Base-by-base conservation (phyloP, 1,140 invertebrate genomes). In the Diachasma alloeum region DNA sequence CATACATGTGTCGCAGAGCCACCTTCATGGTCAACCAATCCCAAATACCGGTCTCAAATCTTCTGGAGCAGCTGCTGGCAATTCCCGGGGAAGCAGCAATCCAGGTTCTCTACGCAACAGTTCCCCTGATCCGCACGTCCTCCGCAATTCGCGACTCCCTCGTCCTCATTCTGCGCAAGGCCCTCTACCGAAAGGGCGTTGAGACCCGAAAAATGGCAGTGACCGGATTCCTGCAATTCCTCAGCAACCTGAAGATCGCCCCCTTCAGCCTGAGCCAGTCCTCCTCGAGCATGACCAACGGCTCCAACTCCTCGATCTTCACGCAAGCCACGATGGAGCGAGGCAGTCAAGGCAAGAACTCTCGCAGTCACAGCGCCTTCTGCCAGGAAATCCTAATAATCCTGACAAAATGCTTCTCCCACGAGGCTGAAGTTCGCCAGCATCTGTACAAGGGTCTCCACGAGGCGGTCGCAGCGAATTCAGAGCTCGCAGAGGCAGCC, bases 331-430 rank as follows among this genome's bases (percentile, higher is more conserved):
- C 83, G 1, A 56, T 89, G 22, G 88, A 90, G 44, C 83, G 77
- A 78, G 70, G 82, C 0, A 80, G 72, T 19, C 78, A 63, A 31
- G 76, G 15, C 77, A 8, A 77, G 70, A 88, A 86, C 82, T 69
- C 82, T 11, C 83, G 87, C 80, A 87, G 87, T 19, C 92, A 92
- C 78, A 90, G 91, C 76, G 90, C 90, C 4, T 86, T 93, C 31
- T 92, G 91, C 78, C 86, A 91, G 71, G 93, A 93, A 83, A 87
- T 93, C 24, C 82, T 93, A 11, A 89, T 87, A 1, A 93, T 93
- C 80, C 82, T 93, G 37, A 90, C 87, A 44, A 90, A 91, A 15
- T 92, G 92, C 80, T 91, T 93, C 17, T 89, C 89, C 42, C 92
- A 93, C 72, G 92, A 93, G 78, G 87, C 86, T 0, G 85, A 90